Conservation (phyloP, 2,797 vertebrate species). For the Clarias laeviceps region DNA sequence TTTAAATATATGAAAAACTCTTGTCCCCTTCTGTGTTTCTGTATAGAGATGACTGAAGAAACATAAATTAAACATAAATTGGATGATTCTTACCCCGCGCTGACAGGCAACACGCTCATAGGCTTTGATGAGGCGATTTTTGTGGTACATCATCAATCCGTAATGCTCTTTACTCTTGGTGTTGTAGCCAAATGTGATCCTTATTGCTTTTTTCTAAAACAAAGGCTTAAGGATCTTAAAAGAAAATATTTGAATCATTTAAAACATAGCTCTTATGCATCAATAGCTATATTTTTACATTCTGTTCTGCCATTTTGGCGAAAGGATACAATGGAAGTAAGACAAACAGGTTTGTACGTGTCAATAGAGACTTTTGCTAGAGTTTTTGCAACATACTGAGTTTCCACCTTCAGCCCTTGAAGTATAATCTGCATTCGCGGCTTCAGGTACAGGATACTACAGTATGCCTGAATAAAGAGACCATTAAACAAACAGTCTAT, state of each 20-base stretch:
- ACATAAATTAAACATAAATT: neutral
- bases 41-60: neutral
- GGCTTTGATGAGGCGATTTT: slow-evolving; percentile 92
- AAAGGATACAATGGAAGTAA: slow-evolving; percentile 80
- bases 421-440: slow-evolving; percentile 92
- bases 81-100: slow-evolving; percentile 20
- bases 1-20: no score
- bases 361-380: slow-evolving; percentile 81
- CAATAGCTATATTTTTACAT: neutral
- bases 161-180: slow-evolving; percentile 92
- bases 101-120: slow-evolving; percentile 93
- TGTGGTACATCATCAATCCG: slow-evolving; percentile 97
- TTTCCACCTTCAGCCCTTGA: slow-evolving; percentile 87
- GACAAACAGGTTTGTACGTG: slow-evolving; percentile 83
- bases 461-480: slow-evolving; percentile 80
- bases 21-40: no score
- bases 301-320: neutral
- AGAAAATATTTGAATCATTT: neutral
- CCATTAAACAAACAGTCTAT: neutral
- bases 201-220: slow-evolving; percentile 74
- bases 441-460: slow-evolving; percentile 91
- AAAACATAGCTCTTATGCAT: neutral
- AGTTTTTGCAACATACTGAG: slow-evolving; percentile 87
- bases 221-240: slow-evolving; percentile 65
- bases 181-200: slow-evolving; percentile 92